phyloP scores from a whole-genome alignment of 2,888 invertebrate species.

The Drosophila leonis region DNA sequence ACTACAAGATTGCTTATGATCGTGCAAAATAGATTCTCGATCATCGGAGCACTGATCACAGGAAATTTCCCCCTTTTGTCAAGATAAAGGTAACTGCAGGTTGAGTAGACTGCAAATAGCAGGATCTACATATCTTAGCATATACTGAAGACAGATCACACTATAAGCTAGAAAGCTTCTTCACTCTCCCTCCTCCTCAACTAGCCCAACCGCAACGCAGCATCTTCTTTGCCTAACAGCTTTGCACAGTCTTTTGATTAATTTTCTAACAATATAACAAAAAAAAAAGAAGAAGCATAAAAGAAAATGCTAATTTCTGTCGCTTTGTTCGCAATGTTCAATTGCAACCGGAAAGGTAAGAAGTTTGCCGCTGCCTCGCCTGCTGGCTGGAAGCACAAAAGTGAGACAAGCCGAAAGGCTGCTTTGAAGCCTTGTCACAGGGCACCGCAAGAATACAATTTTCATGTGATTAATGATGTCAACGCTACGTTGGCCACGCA shows the following conservation, averaged over 20 bases:
- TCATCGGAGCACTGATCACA: neutral
- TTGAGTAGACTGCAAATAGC: neutral
- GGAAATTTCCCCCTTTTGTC: neutral
- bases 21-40: neutral
- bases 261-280: neutral
- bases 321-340: neutral
- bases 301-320: slow-evolving; percentile 5
- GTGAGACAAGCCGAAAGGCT: slow-evolving; percentile 20
- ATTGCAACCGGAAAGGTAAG: slow-evolving; percentile 8
- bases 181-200: neutral
- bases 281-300: neutral
- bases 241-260: neutral
- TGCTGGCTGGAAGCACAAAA: slow-evolving; percentile 14
- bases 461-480: slow-evolving; percentile 66
- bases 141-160: neutral
- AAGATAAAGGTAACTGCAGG: neutral
- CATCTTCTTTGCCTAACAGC: neutral
- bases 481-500: slow-evolving; percentile 31
- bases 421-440: slow-evolving; percentile 37
- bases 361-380: neutral
- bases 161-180: neutral
- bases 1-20: neutral
- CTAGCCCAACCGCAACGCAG: neutral
- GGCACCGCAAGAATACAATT: slow-evolving; percentile 27
- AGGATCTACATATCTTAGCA: neutral